phyloP scores from a whole-genome alignment of 2,113 vertebrate species.

The Thermophis baileyi region DNA sequence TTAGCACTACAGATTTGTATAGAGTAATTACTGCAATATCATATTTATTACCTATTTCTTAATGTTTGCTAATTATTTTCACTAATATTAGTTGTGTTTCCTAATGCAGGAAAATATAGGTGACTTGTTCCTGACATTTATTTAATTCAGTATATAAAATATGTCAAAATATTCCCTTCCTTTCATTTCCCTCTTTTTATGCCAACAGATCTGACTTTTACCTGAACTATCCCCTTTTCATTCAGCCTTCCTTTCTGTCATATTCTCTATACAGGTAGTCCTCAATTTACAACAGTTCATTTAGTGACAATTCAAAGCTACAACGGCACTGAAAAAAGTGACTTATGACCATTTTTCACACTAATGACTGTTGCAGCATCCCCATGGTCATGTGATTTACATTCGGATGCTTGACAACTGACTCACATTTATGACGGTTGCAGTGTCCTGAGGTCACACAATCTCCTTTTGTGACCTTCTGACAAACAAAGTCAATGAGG shows the following conservation, averaged over 20 bases:
- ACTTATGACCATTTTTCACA: no score
- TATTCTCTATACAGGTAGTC: background rate
- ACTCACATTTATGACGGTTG: no score
- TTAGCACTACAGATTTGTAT: background rate
- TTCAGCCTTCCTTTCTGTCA: fast-evolving
- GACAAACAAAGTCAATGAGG: no score
- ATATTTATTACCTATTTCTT: background rate
- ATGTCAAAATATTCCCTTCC: background rate
- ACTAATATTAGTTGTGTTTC: background rate
- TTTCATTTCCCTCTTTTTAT: background rate
- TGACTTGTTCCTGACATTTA: background rate
- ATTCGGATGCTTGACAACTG: no score
- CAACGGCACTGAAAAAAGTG: no score
- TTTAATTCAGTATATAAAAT: background rate
- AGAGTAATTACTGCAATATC: background rate
- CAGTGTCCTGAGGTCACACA: no score
- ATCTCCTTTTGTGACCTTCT: no score
- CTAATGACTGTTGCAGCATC: no score
- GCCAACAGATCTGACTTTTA: background rate
- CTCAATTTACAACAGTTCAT: no score
- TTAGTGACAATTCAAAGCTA: no score
- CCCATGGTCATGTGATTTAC: no score
- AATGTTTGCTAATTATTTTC: background rate
- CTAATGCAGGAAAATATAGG: background rate
- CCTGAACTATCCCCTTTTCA: background rate